Evolutionary conservation across 64 coral and sea anemone species (phyloP).

Genomic region (Exaiptasia diaphana): DNA sequence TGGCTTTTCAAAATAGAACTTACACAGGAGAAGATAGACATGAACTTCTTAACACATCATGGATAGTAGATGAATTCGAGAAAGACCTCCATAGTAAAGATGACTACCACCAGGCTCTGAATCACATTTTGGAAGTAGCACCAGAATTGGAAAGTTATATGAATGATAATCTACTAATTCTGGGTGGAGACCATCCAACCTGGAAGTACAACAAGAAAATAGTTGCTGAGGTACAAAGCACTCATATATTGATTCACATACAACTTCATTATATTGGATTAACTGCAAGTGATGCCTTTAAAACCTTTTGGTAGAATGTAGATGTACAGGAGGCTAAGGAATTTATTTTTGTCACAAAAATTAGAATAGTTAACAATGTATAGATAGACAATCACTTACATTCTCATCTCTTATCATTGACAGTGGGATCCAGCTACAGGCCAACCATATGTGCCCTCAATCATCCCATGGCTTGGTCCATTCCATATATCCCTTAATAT

Average conservation of each 20-base stretch:
- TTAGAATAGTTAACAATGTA: too few relatives aligned
- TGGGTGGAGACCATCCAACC: constrained; percentile 53
- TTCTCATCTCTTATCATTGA: not conserved
- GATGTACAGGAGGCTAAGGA: too few relatives aligned
- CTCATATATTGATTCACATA: not conserved
- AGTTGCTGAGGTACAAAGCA: constrained; percentile 25
- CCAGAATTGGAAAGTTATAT: constrained; percentile 37
- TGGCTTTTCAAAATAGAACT: not conserved
- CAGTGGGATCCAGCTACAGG: not conserved
- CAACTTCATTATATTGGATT: not conserved
- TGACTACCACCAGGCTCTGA: constrained; percentile 18
- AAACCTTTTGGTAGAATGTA: too few relatives aligned
- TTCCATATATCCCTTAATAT: constrained; percentile 33
- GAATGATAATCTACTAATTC: not conserved
- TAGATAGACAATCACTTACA: too few relatives aligned
- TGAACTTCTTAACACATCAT: constrained; percentile 22
- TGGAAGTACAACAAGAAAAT: constrained; percentile 74
- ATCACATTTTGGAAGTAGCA: constrained; percentile 22
- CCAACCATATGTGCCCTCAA: not conserved
- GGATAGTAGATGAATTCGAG: constrained; percentile 55
- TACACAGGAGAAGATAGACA: constrained; percentile 49
- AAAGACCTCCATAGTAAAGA: constrained; percentile 30
- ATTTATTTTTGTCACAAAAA: too few relatives aligned
- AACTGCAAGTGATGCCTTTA: too few relatives aligned
- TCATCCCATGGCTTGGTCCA: constrained; percentile 27